phyloP scores from a whole-genome alignment of 2,113 vertebrate species.

The Oryzias woworae region DNA sequence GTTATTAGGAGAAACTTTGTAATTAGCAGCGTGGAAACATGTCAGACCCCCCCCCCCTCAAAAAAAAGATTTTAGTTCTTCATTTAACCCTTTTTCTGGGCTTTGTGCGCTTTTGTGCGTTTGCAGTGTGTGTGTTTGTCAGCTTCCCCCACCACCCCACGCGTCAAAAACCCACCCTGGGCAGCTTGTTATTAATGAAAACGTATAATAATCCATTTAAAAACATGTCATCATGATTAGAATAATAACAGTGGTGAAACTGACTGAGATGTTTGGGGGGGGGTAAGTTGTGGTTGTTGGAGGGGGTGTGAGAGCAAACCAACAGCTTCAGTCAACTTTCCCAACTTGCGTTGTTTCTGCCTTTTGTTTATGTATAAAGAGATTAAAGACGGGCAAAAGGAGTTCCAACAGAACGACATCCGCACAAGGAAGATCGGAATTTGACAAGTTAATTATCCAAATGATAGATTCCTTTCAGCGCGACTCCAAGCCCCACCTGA shows the following conservation, averaged over 20 bases:
- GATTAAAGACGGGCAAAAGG: conserved; percentile 26
- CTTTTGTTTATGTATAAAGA: conserved; percentile 45
- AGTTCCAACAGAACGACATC: conserved; percentile 18
- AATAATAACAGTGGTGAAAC: conserved; percentile 74
- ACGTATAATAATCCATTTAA: conserved; percentile 77
- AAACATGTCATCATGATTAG: conserved; percentile 78
- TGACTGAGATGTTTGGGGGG: conserved; percentile 62
- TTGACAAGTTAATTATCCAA: conserved; percentile 18
- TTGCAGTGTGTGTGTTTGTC: conserved; percentile 15
- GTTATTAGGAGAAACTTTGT: conserved; percentile 67
- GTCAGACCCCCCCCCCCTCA: conserved; percentile 23
- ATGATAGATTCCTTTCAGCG: background rate
- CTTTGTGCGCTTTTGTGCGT: background rate
- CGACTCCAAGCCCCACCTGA: too few species aligned
- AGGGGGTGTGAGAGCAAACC: conserved; percentile 42
- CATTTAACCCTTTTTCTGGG: background rate
- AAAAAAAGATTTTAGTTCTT: conserved; percentile 3
- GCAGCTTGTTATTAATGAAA: conserved; percentile 75
- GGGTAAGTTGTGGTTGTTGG: conserved; percentile 34
- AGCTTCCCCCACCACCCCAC: conserved; percentile 28
- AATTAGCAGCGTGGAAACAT: conserved; percentile 59
- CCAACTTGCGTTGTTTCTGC: conserved; percentile 42
- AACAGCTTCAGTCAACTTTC: conserved; percentile 37
- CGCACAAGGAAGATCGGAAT: conserved; percentile 7
- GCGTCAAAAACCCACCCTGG: conserved; percentile 51